Evolutionary conservation across 2,113 vertebrate genomes (phyloP), one percentile per base, ranked within the genome.

Genomic region (Clupea harengus): DNA sequence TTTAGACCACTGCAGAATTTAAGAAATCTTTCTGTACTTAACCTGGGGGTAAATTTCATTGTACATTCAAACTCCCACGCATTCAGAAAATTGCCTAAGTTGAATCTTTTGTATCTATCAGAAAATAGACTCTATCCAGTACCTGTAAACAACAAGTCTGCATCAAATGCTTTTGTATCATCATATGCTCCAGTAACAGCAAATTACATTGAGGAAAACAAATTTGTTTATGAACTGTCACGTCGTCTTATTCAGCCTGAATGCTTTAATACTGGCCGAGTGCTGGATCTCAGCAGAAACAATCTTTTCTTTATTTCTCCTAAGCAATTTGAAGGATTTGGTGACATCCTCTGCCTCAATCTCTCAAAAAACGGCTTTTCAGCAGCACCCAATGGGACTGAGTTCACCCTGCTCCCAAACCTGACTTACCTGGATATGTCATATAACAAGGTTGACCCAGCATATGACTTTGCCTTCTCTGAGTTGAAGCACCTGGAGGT

Each of bases 21-120:
- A 7, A 86, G 88, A 89, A 92, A 96, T 82, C 85, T 97, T 49
- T 89, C 87, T 0, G 86, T 82, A 0, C 87, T 96, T 57, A 93
- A 96, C 57, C 87, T 97, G 81, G 91, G 92, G 0, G 85, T 94
- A 8, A 95, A 98, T 32, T 97, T 98, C 85, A 96, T 98, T 75
- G 95, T 95, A 50, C 46, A 86, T 1, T 90, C 86, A 45, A 60
- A 95, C 84, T 86, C 95, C 45, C 52, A 39, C 6, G 17, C 93
- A 75, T 96, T 96, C 28, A 46, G 10, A 0, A 2, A 92, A 2
- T 91, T 96, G 10, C 2, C 60, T 67, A 88, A 94, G 0, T 4
- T 95, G 84, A 93, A 87, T 44, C 54, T 92, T 78, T 95, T 96
- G 86, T 95, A 95, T 87, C 95, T 97, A 0, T 92, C 94, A 39